A percentile compares a stretch with the other conserved stretches of the same genome.
phyloP scores from a whole-genome alignment of 2,888 invertebrate species.

The Drosophila paramelanica region DNA sequence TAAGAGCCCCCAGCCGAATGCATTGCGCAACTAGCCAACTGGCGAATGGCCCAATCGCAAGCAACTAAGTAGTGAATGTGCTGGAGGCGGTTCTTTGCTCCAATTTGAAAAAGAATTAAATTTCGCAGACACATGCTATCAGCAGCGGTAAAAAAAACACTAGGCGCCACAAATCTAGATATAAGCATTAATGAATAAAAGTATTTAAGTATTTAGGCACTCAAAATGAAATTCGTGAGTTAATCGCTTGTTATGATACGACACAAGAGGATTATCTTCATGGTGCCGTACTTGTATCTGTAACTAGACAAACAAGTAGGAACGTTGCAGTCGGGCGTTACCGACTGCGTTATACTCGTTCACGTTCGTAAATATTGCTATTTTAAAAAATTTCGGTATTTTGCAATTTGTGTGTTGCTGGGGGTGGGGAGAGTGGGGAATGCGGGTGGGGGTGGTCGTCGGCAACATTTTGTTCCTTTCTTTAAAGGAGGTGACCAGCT shows the following conservation, averaged over 20 bases:
- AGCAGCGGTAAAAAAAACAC: constrained; percentile 15
- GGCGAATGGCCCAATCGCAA: constrained; percentile 53
- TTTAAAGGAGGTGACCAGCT: too few species aligned
- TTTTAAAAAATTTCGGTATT: too few species aligned
- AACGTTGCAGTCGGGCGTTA: too few species aligned
- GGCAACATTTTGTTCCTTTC: too few species aligned
- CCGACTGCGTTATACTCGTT: too few species aligned
- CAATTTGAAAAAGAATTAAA: constrained; percentile 34
- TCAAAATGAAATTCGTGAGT: constrained; percentile 7
- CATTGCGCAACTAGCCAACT: constrained; percentile 52
- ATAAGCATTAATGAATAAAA: constrained; percentile 9
- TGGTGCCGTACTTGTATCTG: neutral
- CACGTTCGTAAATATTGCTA: too few species aligned
- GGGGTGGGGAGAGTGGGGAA: too few species aligned
- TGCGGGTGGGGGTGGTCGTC: too few species aligned
- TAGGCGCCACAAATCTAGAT: constrained; percentile 26
- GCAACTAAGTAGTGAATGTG: constrained; percentile 9
- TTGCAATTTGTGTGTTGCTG: too few species aligned
- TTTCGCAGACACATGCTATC: constrained; percentile 16
- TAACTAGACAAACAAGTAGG: constrained; percentile 2
- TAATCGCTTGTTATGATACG: constrained; percentile 7
- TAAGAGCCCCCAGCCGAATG: constrained; percentile 32
- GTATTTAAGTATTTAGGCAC: constrained; percentile 5
- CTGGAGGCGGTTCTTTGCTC: constrained; percentile 29
- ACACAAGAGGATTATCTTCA: constrained; percentile 11